Evolutionary conservation across 2,888 invertebrate genomes (phyloP).

Genomic region (Sabellastarte sp.): DNA sequence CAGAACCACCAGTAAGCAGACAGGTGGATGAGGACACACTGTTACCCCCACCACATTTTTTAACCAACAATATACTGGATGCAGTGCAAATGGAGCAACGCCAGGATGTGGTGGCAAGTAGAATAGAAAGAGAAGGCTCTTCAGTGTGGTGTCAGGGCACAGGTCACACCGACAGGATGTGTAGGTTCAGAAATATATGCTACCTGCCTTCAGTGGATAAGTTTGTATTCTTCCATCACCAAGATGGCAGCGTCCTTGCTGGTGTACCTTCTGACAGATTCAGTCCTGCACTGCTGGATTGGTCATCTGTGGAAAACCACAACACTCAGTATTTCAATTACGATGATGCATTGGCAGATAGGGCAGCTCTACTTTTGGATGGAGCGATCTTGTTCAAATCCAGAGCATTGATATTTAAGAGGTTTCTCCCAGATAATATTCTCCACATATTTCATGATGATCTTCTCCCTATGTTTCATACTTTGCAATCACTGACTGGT

Average conservation of each 20-base stretch:
- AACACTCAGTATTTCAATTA: slow-evolving; percentile 50
- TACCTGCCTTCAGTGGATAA: slow-evolving; percentile 49
- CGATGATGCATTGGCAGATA: slow-evolving; percentile 45
- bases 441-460: slow-evolving; percentile 65
- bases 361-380: neutral
- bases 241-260: slow-evolving; percentile 43
- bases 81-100: too few species aligned
- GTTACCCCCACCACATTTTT: too few species aligned
- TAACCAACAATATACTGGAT: too few species aligned
- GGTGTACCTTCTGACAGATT: slow-evolving; percentile 43
- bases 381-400: neutral
- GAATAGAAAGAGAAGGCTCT: neutral
- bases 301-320: slow-evolving; percentile 59
- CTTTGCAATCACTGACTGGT: slow-evolving; percentile 45
- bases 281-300: slow-evolving; percentile 44
- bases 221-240: slow-evolving; percentile 55
- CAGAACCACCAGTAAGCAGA: too few species aligned
- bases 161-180: slow-evolving; percentile 40
- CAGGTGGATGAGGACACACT: too few species aligned
- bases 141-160: slow-evolving; percentile 44
- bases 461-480: slow-evolving; percentile 60
- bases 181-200: slow-evolving; percentile 60
- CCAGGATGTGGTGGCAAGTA: too few species aligned
- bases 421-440: slow-evolving; percentile 63
- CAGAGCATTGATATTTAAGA: slow-evolving; percentile 45